Evolutionary conservation across 2,797 vertebrate species (phyloP), one percentile per base, ranked within the genome.

Genomic region (Luscinia luscinia): DNA sequence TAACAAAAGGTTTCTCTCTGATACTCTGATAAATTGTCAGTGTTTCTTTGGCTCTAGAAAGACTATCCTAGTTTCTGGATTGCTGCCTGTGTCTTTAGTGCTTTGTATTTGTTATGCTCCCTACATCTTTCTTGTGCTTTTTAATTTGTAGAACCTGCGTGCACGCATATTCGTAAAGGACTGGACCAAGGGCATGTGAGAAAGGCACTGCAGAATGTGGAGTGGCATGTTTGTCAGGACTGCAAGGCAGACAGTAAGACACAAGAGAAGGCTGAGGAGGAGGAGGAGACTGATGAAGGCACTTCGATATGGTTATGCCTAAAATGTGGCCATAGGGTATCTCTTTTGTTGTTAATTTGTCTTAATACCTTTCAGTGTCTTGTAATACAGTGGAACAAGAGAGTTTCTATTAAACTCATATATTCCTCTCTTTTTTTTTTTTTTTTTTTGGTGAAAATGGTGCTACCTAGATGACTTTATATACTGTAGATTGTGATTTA

Each of bases 281-380:
- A 96, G 26, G 95, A 96, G 26, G 91, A 95, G 75, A 43, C 89
- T 8, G 97, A 96, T 32, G 98, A 98, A 91, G 75, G 92, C n/a
- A 90, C 97, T 58, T 92, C 96, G 1, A 79, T 99, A 92, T 99
- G 99, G 99, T 97, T 99, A 91, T 99, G 99, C 97, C 98, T 99
- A 89, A 99, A 99, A 98, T 99, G 99, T 92, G 99, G 99, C 74
- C 98, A 99, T 84, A 98, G 98, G 98, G 99, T 99, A 98, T 97
- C 76, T 93, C 40, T 90, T 94, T 94, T 96, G 18, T 85, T 94
- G 46, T 80, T 84, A 34, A 63, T 89, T 88, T 92, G 12, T 86
- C 26, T 64, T 72, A 21, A 6, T 70, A 41, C 46, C 24, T 91
- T 88, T 54, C 41, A 34, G 19, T 51, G 21, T 57, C 70, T 87